These are phyloP conservation scores for Muntiacus reevesi DNA, from an alignment of 2,113 vertebrate species.

Conservation along the genomic window DNA sequence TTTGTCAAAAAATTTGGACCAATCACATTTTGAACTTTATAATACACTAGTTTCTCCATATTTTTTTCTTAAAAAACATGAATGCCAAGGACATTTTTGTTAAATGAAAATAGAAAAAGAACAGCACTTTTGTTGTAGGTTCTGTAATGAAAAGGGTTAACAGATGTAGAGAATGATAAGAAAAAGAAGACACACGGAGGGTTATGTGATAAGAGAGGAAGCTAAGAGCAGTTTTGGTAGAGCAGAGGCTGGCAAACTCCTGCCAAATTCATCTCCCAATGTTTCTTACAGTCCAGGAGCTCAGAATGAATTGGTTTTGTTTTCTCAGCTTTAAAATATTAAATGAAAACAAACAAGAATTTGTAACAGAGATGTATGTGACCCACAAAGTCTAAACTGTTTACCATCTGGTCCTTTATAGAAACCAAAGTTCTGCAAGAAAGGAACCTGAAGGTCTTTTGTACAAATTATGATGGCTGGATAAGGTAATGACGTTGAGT, in stretches of 20 bases:
- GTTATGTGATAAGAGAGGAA: neutral
- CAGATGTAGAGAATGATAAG: neutral
- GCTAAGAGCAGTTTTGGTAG: neutral
- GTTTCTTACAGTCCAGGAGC: neutral
- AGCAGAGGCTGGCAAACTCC: neutral
- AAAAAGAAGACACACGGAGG: constrained; percentile 40
- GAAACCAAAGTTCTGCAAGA: neutral
- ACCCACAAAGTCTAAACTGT: neutral
- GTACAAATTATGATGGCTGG: too few relatives aligned
- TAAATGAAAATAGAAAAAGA: constrained; percentile 19
- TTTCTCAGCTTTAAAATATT: neutral
- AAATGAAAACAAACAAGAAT: neutral
- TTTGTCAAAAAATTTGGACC: constrained; percentile 41
- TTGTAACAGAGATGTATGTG: neutral
- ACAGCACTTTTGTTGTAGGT: neutral
- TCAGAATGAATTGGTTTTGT: neutral
- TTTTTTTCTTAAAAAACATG: neutral
- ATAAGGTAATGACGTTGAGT: neutral
- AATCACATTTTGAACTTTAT: constrained; percentile 25
- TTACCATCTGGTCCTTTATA: neutral
- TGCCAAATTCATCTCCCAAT: neutral
- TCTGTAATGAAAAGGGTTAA: neutral
- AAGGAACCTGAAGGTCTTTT: neutral
- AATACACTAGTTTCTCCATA: constrained; percentile 22
- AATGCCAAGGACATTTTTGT: neutral